These are phyloP conservation scores for Falco columbarius DNA, from an alignment of 2,797 vertebrate genomes.

Conservation along the genomic window DNA sequence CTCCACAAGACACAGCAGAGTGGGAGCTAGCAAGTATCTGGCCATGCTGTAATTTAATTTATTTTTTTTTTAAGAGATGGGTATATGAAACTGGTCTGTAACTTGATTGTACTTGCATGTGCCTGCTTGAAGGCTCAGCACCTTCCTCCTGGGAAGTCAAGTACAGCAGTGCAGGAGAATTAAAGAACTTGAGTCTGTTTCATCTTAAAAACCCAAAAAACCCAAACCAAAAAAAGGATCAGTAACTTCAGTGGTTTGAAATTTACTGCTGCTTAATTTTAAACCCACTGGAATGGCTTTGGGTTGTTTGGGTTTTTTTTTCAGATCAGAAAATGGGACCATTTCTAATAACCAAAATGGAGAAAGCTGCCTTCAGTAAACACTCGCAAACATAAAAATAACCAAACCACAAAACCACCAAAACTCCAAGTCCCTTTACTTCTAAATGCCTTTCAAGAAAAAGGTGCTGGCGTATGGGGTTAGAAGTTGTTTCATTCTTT, in stretches of 20 bases:
- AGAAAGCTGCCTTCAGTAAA: neutral
- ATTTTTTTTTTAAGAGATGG: neutral
- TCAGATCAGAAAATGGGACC: neutral
- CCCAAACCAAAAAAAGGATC: too few relatives aligned
- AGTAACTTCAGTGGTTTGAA: neutral
- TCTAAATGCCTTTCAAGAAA: neutral
- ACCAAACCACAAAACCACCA: neutral
- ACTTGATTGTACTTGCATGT: neutral
- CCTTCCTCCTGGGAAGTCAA: neutral
- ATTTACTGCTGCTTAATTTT: neutral
- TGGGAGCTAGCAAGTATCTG: neutral
- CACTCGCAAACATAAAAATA: neutral
- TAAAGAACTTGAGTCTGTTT: neutral
- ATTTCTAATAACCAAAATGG: neutral
- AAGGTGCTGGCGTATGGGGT: neutral
- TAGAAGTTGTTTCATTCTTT: neutral
- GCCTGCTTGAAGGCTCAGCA: neutral
- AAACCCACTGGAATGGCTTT: neutral
- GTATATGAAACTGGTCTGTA: neutral
- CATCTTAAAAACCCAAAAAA: neutral
- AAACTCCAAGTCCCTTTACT: accelerated
- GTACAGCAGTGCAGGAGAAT: too few relatives aligned
- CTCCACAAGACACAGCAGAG: neutral
- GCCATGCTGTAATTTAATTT: neutral
- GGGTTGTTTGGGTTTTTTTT: neutral